Conservation (phyloP, 2,888 invertebrate genomes). For the Troides aeacus region DNA sequence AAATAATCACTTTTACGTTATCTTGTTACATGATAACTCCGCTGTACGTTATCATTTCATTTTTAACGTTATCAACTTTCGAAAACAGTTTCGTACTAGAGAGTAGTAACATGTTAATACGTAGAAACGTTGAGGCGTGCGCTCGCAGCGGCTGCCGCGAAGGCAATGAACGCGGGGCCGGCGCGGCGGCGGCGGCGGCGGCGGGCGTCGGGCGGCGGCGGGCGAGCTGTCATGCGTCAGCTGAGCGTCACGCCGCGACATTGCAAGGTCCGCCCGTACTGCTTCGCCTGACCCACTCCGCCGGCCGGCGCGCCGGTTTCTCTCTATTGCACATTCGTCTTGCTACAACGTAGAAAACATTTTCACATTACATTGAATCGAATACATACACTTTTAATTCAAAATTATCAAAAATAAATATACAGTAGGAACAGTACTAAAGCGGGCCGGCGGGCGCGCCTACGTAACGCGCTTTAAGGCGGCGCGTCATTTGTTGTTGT, state of each 20-base stretch:
- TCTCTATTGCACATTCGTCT: constrained; percentile 11
- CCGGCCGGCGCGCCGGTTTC: constrained; percentile 41
- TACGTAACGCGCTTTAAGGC: constrained; percentile 33
- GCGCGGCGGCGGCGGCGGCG: constrained; percentile 60
- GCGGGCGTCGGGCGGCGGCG: constrained; percentile 73
- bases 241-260: constrained; percentile 81
- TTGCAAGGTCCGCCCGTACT: constrained; percentile 80
- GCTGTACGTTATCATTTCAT: constrained; percentile 26
- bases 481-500: constrained; percentile 48
- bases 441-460: constrained; percentile 27
- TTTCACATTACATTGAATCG: constrained; percentile 13
- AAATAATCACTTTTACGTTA: constrained; percentile 48
- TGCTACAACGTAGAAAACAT: background rate
- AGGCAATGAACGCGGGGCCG: constrained; percentile 84
- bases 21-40: constrained; percentile 24
- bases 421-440: background rate
- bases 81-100: constrained; percentile 23
- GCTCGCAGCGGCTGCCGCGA: constrained; percentile 81
- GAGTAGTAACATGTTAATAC: constrained; percentile 26
- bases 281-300: constrained; percentile 72
- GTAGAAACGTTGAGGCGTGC: constrained; percentile 50
- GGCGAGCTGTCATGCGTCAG: constrained; percentile 69
- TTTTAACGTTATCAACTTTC: constrained; percentile 27
- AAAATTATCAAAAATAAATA: constrained; percentile 2
- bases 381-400: background rate